Percentiles rank a stretch among this genome's conserved stretches.
Conservation (phyloP, 2,113 vertebrate species). For the Electrona antarctica region DNA sequence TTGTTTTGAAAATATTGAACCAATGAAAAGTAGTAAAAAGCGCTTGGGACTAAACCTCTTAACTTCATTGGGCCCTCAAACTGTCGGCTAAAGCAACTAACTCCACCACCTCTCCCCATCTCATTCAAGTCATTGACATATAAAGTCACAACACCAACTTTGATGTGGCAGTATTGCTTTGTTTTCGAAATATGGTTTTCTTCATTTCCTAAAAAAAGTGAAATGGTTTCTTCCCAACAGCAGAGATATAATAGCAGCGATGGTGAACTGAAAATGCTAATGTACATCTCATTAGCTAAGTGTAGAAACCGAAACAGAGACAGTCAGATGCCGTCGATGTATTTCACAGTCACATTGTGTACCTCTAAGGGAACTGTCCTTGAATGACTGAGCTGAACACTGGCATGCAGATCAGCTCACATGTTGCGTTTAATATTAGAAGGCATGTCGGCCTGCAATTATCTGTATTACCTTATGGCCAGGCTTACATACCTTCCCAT, state of each 20-base stretch:
- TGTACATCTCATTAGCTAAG: background rate
- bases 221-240: too few relatives aligned
- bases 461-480: conserved; percentile 12
- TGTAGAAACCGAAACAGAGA: background rate
- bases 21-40: too few relatives aligned
- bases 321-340: conserved; percentile 5
- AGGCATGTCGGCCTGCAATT: conserved; percentile 36
- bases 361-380: conserved; percentile 25
- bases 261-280: background rate
- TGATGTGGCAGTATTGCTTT: too few relatives aligned
- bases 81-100: too few relatives aligned
- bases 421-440: conserved; percentile 42
- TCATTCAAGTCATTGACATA: too few relatives aligned
- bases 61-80: too few relatives aligned
- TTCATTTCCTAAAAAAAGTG: too few relatives aligned
- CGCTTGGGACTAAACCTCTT: too few relatives aligned
- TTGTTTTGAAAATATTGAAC: too few relatives aligned
- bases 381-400: conserved; percentile 40
- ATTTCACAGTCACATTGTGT: conserved; percentile 11
- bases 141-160: too few relatives aligned
- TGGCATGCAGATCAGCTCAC: conserved; percentile 32
- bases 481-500: conserved; percentile 19
- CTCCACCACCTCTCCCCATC: too few relatives aligned
- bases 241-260: background rate
- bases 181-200: too few relatives aligned